A percentile compares a stretch with the other conserved stretches of the same genome.
phyloP scores from a whole-genome alignment of 2,113 vertebrate species.

The Antennarius striatus region DNA sequence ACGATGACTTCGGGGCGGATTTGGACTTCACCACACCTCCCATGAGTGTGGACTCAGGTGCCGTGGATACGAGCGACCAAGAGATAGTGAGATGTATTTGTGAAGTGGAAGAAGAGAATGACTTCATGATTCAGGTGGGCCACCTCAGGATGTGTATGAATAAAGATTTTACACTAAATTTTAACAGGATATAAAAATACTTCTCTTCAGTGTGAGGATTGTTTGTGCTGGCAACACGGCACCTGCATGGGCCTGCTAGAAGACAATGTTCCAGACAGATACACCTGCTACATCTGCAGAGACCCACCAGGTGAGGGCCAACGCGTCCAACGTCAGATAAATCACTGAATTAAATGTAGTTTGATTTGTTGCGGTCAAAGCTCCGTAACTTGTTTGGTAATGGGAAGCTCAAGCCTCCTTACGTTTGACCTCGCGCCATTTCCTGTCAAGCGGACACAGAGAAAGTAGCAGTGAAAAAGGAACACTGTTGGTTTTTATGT shows the following conservation, averaged over 20 bases:
- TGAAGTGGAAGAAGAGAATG: slow-evolving; percentile 95
- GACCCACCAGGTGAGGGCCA: slow-evolving; percentile 90
- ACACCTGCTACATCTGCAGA: slow-evolving; percentile 94
- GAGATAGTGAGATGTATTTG: slow-evolving; percentile 95
- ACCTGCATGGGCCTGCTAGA: slow-evolving; percentile 97
- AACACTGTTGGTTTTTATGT: too few relatives aligned
- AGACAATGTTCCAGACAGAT: slow-evolving; percentile 94
- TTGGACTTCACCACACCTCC: slow-evolving; percentile 87
- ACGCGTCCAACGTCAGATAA: neutral
- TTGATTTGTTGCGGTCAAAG: too few relatives aligned
- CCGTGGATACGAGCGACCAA: slow-evolving; percentile 80
- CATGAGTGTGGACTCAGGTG: slow-evolving; percentile 82
- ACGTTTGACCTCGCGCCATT: too few relatives aligned
- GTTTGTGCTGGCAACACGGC: slow-evolving; percentile 97
- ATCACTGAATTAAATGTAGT: neutral
- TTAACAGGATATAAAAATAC: neutral
- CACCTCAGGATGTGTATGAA: too few relatives aligned
- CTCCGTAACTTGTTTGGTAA: too few relatives aligned
- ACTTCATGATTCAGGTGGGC: slow-evolving; percentile 97
- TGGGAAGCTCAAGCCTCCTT: too few relatives aligned
- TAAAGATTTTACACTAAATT: neutral
- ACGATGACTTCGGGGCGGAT: slow-evolving; percentile 88
- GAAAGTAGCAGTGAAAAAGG: too few relatives aligned
- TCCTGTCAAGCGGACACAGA: too few relatives aligned
- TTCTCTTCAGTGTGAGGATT: slow-evolving; percentile 90